phyloP scores from a whole-genome alignment of 2,888 invertebrate species.

The Polydrusus pterygomalis region DNA sequence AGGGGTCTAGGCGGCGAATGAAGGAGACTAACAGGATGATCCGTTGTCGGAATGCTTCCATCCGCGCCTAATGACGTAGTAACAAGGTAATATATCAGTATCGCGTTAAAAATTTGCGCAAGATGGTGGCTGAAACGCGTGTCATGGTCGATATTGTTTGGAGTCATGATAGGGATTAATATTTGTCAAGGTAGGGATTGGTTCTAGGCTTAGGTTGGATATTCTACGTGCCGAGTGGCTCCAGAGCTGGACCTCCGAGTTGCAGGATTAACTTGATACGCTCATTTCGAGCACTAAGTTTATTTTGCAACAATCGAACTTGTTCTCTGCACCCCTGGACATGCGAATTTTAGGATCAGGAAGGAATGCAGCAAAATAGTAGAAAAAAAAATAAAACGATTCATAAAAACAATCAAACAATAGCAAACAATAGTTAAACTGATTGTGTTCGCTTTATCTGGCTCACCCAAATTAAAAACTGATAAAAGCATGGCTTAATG shows the following conservation, averaged over 20 bases:
- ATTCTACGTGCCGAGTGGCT: slow-evolving; percentile 80
- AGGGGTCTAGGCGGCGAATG: slow-evolving; percentile 86
- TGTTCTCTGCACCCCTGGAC: slow-evolving; percentile 88
- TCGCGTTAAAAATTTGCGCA: slow-evolving; percentile 59
- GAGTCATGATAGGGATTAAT: slow-evolving; percentile 40
- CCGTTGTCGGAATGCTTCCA: slow-evolving; percentile 81
- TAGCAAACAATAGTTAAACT: slow-evolving; percentile 62
- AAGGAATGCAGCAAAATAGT: slow-evolving; percentile 69
- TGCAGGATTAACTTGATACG: slow-evolving; percentile 91
- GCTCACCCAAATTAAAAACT: slow-evolving; percentile 63
- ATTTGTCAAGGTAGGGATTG: slow-evolving; percentile 45
- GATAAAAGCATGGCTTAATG: slow-evolving; percentile 59
- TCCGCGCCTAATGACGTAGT: slow-evolving; percentile 68
- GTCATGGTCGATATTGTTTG: slow-evolving; percentile 58
- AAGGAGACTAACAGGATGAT: slow-evolving; percentile 82
- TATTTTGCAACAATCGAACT: slow-evolving; percentile 89
- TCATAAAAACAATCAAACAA: slow-evolving; percentile 56
- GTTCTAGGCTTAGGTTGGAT: slow-evolving; percentile 36
- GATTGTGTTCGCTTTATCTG: slow-evolving; percentile 67
- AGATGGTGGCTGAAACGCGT: slow-evolving; percentile 71
- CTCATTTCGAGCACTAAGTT: slow-evolving; percentile 90
- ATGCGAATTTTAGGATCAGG: slow-evolving; percentile 64
- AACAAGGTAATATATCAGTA: slow-evolving; percentile 67
- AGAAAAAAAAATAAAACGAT: slow-evolving; percentile 71
- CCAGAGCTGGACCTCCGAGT: slow-evolving; percentile 89